Percentiles rank a stretch among this genome's conserved stretches.
These are phyloP conservation scores for Hipposideros armiger DNA, from an alignment of 2,113 vertebrate species.

Conservation along the genomic window DNA sequence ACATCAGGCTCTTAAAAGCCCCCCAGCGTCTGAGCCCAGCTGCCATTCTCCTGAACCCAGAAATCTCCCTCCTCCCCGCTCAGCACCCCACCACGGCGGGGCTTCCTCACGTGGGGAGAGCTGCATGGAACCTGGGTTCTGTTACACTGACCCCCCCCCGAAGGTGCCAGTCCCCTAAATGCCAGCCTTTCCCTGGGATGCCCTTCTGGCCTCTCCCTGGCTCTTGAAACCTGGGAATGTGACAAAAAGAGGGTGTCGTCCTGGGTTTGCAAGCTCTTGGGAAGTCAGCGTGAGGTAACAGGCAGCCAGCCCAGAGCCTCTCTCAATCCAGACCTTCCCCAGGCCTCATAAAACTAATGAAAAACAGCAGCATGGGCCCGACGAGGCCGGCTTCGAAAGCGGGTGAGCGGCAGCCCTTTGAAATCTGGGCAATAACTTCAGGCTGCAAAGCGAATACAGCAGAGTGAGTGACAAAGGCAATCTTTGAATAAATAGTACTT, in stretches of 20 bases:
- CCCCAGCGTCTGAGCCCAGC: neutral
- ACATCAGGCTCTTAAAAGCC: neutral
- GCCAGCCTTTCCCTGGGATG: fast-evolving
- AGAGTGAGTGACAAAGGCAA: constrained; percentile 20
- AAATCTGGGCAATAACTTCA: neutral
- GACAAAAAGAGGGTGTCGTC: neutral
- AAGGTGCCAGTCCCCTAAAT: neutral
- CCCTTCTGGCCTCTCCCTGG: too few species aligned
- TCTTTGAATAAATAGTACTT: constrained; percentile 2
- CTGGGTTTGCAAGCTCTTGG: fast-evolving
- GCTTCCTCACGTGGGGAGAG: too few species aligned
- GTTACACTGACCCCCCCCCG: fast-evolving
- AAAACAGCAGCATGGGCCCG: fast-evolving
- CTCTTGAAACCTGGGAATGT: neutral
- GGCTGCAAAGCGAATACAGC: neutral
- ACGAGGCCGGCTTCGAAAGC: fast-evolving
- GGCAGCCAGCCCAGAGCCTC: neutral
- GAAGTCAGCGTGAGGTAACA: neutral
- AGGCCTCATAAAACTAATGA: neutral
- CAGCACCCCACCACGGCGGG: fast-evolving
- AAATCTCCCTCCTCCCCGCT: neutral
- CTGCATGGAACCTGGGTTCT: neutral
- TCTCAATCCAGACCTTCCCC: neutral
- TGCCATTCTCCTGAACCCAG: neutral
- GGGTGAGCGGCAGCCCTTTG: neutral